Base-by-base conservation (phyloP, 2,797 vertebrate genomes). In the Merluccius polli region DNA sequence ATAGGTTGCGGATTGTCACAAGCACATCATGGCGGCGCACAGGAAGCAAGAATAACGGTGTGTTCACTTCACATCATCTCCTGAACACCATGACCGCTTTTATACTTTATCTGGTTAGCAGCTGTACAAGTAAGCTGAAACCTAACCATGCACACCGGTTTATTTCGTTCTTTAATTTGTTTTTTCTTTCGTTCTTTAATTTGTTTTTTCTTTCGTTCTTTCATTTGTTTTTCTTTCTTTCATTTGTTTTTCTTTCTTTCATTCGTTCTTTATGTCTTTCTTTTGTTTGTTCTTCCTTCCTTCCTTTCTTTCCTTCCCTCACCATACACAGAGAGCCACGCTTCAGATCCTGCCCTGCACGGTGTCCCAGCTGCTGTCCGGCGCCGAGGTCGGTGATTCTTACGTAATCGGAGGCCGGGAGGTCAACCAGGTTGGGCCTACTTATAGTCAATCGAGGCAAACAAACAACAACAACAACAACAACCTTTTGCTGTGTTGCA, bases 331-430 rank as follows among this genome's bases (percentile, higher is more conserved):
- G 88, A 86, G 33, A 29, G 11, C 76, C 0, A 0, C 32, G 7
- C 78, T 83, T 4, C 76, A 81, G 78, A 79, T 89, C 65, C 11
- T 87, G 41, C 91, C 91, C 12, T 88, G 87, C 82, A 88, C 90
- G 0, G 91, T 91, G 75, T 92, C 90, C 32, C 91, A 92, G 80
- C 90, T 93, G 76, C 84, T 89, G 67, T 81, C 84, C 7, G 86
- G 90, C 15, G 21, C 63, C 1, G 67, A 76, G 15, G 44, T 69
- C 69, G 70, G 4, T 0, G 80, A 80, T 0, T 2, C 30, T 21
- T 92, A 90, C 70, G 27, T 68, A 0, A 30, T 92, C 32, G 15
- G 75, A 3, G 63, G 80, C 44, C 11, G 18, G 27, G 82, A 91
- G 18, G 78, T 92, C 35, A 78, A 82, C 73, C 90, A 91, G 89